phyloP scores from a whole-genome alignment of 2,113 vertebrate genomes.

The Leptosomus discolor region DNA sequence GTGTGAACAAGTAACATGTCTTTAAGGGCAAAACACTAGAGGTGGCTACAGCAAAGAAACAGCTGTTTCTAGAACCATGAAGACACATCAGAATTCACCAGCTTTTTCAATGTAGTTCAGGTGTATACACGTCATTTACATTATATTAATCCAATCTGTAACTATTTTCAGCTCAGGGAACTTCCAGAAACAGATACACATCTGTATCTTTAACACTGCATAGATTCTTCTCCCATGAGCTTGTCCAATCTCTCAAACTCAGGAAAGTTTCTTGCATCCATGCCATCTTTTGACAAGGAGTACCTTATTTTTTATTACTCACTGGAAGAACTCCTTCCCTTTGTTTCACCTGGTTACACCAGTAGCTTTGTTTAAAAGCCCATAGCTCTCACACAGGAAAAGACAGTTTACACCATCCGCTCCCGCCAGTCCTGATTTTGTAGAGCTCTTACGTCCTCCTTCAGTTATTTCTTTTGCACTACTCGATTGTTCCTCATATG shows the following conservation, averaged over 20 bases:
- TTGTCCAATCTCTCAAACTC: neutral
- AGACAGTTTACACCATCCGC: neutral
- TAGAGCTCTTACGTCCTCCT: neutral
- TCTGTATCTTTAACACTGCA: neutral
- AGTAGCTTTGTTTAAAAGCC: neutral
- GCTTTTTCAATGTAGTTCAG: neutral
- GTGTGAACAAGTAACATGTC: neutral
- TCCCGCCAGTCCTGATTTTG: neutral
- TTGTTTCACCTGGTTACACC: neutral
- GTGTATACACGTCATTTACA: neutral
- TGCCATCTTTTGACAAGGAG: neutral
- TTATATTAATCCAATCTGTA: neutral
- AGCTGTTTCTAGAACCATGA: neutral
- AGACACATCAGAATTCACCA: neutral
- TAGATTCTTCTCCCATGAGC: neutral
- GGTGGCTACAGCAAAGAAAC: neutral
- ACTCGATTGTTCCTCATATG: neutral
- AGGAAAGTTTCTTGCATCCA: neutral
- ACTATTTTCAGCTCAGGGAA: neutral
- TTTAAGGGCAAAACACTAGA: neutral
- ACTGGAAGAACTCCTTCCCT: neutral
- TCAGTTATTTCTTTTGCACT: neutral
- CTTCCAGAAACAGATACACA: neutral
- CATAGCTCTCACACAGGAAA: neutral
- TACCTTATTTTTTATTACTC: neutral